Percentiles rank a stretch among this genome's conserved stretches.
Conservation (phyloP, 2,113 vertebrate genomes). For the Empidonax traillii region DNA sequence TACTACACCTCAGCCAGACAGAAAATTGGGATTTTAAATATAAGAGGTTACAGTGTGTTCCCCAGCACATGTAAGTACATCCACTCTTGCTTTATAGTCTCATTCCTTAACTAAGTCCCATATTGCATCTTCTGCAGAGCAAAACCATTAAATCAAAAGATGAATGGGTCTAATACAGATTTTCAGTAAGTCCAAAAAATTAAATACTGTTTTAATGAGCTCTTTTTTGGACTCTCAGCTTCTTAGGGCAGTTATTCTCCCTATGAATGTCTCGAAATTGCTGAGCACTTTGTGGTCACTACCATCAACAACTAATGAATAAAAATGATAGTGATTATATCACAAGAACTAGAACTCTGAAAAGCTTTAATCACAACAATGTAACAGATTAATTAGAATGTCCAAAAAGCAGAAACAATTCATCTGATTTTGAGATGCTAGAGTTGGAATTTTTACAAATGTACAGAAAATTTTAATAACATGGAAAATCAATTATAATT, state of each 20-base stretch:
- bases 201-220: not conserved
- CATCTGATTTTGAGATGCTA: conserved; percentile 18
- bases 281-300: conserved; percentile 34
- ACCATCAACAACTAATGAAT: conserved; percentile 40
- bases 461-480: conserved; percentile 24
- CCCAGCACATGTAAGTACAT: too few species aligned
- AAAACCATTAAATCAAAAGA: conserved; percentile 22
- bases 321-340: conserved; percentile 51
- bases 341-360: not conserved
- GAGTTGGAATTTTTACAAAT: conserved; percentile 9
- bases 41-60: not conserved
- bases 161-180: not conserved
- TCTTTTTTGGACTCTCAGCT: not conserved
- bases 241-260: not conserved
- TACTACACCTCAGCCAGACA: not conserved
- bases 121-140: not conserved
- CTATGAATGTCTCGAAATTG: conserved; percentile 28
- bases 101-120: not conserved
- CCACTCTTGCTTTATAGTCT: not conserved
- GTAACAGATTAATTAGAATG: conserved; percentile 59
- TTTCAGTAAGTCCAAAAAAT: not conserved
- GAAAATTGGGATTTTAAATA: not conserved
- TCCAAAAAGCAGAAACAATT: conserved; percentile 19
- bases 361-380: conserved; percentile 53
- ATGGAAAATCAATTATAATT: conserved; percentile 37